These are phyloP conservation scores for Corythoichthys intestinalis DNA, from an alignment of 2,113 vertebrate species.

Conservation along the genomic window DNA sequence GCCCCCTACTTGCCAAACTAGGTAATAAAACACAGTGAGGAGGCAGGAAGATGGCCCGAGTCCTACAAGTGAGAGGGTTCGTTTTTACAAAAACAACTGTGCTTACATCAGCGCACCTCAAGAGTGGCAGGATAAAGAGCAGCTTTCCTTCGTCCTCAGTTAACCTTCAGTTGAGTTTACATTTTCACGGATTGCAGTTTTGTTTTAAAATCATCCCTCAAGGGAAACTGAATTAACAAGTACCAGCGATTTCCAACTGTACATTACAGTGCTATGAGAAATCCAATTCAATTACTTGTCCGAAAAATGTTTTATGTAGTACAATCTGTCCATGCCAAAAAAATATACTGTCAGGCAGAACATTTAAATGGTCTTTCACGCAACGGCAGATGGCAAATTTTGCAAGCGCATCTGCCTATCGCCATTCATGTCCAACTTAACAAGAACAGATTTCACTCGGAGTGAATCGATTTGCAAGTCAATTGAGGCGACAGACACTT, in stretches of 20 bases:
- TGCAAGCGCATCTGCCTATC: too few species aligned
- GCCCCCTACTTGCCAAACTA: slow-evolving; percentile 61
- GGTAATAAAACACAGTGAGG: slow-evolving; percentile 54
- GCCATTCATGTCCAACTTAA: too few species aligned
- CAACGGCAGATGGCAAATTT: too few species aligned
- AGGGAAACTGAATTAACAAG: background rate
- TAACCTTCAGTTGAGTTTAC: background rate
- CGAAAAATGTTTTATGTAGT: too few species aligned
- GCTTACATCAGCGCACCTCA: slow-evolving; percentile 34
- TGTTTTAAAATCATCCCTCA: background rate
- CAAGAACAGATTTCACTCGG: too few species aligned
- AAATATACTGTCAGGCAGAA: too few species aligned
- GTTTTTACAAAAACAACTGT: slow-evolving; percentile 23
- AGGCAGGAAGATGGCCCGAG: slow-evolving; percentile 21
- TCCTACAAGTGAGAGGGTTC: slow-evolving; percentile 38
- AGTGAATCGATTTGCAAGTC: too few species aligned
- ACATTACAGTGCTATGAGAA: background rate
- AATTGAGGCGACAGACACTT: too few species aligned
- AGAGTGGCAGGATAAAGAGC: background rate
- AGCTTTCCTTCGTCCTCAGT: background rate
- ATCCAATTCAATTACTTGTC: too few species aligned
- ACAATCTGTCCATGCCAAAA: too few species aligned
- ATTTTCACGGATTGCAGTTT: background rate
- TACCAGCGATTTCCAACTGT: too few species aligned
- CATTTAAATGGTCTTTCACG: too few species aligned